Base-by-base conservation (phyloP, 2,113 vertebrate species). In the Chionodraco myersi region DNA sequence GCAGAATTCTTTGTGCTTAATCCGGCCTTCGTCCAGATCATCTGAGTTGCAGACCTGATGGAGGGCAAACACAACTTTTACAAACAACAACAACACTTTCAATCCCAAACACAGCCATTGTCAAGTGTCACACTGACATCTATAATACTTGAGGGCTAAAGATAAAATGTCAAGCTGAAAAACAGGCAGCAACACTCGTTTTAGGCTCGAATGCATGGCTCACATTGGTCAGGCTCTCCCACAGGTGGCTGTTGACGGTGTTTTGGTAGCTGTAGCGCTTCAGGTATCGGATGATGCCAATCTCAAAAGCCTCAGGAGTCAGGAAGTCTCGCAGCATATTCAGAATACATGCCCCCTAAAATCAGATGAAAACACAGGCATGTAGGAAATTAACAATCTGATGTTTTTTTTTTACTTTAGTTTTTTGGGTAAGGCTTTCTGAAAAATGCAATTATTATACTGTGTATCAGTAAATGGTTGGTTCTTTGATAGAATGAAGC, bases 261-360 rank as follows among this genome's bases (percentile, higher is more conserved):
- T 97, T 98, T 88, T 94, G 94, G 89, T 97, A 98, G 86, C 96
- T 97, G 83, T 96, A 95, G 48, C 93, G 95, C 54, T 90, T 95
- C 30, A 98, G 94, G 89, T 98, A 97, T 13, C 91, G 91, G 18
- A 97, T 81, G 52, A 98, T 96, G 8, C 96, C 96, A 9, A 92
- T 89, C 92, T 97, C 96, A 88, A 98, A 98, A 1, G 82, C 89
- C 21, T 96, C 94, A 0, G 95, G 94, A 67, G 93, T 93, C 72
- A 99, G 88, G 85, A 96, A 98, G 72, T 97, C 95, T 54, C 94
- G 93, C 68, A 98, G 90, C 97, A 98, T 98, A 80, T 97, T 96
- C 69, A 98, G 87, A 93, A 98, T 94, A 79, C 97, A 97, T 9
- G 97, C 95, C 15, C 97, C 97, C 97, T 99, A 79, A 48, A 77